A percentile compares a stretch with the other conserved stretches of the same genome.
phyloP scores from a whole-genome alignment of 64 coral and sea anemone genomes.

The Montipora capricornis region DNA sequence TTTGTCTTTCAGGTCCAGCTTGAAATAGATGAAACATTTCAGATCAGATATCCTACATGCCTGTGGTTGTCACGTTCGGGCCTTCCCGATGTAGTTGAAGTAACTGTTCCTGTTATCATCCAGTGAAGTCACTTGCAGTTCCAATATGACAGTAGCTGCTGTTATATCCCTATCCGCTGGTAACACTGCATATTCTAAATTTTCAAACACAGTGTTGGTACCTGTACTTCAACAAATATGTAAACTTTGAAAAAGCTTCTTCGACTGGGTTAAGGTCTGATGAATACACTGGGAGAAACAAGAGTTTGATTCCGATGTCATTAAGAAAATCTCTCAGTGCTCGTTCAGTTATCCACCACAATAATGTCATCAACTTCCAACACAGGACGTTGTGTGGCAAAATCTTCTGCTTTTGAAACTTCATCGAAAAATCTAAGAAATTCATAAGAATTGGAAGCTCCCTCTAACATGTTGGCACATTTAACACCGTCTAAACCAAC shows the following conservation, averaged over 20 bases:
- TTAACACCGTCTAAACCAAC: no score
- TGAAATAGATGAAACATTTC: no score
- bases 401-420: background rate
- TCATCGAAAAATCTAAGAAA: no score
- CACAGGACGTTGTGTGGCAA: slow-evolving; percentile 32
- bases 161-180: slow-evolving; percentile 9
- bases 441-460: no score
- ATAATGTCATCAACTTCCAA: slow-evolving; percentile 67
- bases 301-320: slow-evolving; percentile 20
- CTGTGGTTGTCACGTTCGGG: no score
- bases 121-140: no score
- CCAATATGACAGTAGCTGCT: background rate
- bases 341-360: slow-evolving; percentile 54
- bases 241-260: slow-evolving; percentile 70
- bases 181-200: slow-evolving; percentile 50
- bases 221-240: slow-evolving; percentile 58
- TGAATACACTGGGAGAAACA: slow-evolving; percentile 36
- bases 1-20: no score
- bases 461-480: no score
- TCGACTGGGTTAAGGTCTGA: slow-evolving; percentile 65
- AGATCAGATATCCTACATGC: no score
- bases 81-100: no score
- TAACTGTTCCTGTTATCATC: no score
- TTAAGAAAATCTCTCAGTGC: slow-evolving; percentile 6
- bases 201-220: slow-evolving; percentile 21